Base-by-base conservation (phyloP, 1,140 invertebrate genomes). In the Andrena cerasifolii region DNA sequence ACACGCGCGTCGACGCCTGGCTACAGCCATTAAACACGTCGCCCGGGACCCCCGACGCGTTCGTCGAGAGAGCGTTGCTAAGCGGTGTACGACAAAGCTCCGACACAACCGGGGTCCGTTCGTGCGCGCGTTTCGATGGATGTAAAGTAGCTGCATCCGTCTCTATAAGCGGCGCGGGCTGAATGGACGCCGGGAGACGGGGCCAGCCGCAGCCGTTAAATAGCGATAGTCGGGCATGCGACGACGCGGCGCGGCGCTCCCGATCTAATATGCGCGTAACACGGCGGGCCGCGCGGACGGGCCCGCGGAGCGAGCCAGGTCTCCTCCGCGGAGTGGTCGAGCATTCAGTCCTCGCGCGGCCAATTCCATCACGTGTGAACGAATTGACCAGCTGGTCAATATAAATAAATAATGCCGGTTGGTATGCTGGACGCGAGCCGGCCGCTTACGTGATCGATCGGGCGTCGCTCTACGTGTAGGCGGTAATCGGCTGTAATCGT, bases 321-420 rank as follows among this genome's bases (percentile, higher is more conserved):
- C 26, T 21, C 8, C 40, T 4, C 14, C 10, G 14, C 7, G 1
- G 21, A 5, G 24, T 28, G 47, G 45, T 49, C 70, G 51, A 40
- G 70, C 62, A 51, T 68, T 85, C 61, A 80, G 71, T 65, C 43
- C 51, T 68, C 72, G 65, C 51, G 40, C 73, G 31, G 28, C 75
- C 83, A 86, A 90, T 90, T 89, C 89, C 84, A 84, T 90, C 89
- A 89, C 88, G 89, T 86, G 81, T 87, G 88, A 88, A 89, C 89
- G 87, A 90, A 89, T 90, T 89, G 87, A 87, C 83, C 90, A 90
- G 82, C 87, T 88, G 87, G 86, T 72, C 84, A 89, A 90, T 88
- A 89, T 90, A 91, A 91, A 91, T 91, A 91, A 90, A 90, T 90
- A 90, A 88, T 71, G 85, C 58, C 75, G 26, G 66, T 88, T 87